Base-by-base conservation (phyloP, 2,888 invertebrate genomes). In the Sicus ferrugineus region DNA sequence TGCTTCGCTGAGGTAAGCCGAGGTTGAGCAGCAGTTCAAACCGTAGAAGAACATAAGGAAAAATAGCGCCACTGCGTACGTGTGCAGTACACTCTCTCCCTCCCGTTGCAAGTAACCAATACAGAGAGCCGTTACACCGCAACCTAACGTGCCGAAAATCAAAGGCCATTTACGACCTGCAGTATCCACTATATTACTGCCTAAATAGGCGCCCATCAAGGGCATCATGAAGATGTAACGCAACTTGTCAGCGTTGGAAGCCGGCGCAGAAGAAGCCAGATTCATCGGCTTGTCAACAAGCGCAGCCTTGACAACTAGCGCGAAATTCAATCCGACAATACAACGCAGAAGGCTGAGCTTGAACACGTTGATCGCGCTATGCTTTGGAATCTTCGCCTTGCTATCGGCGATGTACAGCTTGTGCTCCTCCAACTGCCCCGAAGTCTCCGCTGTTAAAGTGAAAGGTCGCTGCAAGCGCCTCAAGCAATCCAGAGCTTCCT, bases 1-100 rank as follows among this genome's bases (percentile, higher is more conserved):
- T 0, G 81, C 84, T 69, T 83, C 83, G 0, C 80, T 79, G 26
- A 83, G 72, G 46, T 83, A 83, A 0, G 75, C 79, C 0, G 84
- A 78, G 0, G 81, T 81, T 6, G 79, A 75, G 0, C 78, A 75
- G 23, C 75, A 75, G 0, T 76, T 73, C n/a, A 81, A 16, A 3
- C 81, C 77, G 1, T 76, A 74, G 31, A 80, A 79, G 2, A 81
- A 70, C 63, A 81, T 80, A 69, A 75, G 73, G 1, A 82, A 70
- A 1, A 81, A 59, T 31, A 80, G 67, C 46, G 70, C 75, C 0
- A 77, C 75, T 1, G 77, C 50, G 4, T 66, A 70, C 77, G 79
- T 73, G 2, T 69, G 66, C 0, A 69, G 64, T 0, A 11, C 1
- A 3, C 71, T 70, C n/a, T n/a, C n/a, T 30, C 30, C 7, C 1